Conservation (phyloP, 2,888 invertebrate species). For the Augiades crinisus region DNA sequence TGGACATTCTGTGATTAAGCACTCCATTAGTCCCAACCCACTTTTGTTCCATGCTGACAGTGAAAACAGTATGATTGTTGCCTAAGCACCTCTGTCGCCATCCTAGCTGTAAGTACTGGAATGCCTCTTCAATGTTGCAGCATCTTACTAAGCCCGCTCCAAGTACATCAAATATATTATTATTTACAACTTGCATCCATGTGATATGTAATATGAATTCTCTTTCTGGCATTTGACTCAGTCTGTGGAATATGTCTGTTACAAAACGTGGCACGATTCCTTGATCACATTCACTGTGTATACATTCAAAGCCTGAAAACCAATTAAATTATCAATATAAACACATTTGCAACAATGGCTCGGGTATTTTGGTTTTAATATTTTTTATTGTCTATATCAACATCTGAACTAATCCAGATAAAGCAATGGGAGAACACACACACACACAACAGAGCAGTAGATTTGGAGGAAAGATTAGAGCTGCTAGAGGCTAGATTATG, state of each 20-base stretch:
- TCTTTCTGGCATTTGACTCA: constrained; percentile 83
- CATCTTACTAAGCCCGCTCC: constrained; percentile 79
- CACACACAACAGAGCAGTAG: too few relatives aligned
- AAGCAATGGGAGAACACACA: too few relatives aligned
- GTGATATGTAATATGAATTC: constrained; percentile 85
- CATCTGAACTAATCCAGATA: too few relatives aligned
- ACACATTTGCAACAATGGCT: too few relatives aligned
- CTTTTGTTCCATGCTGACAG: constrained; percentile 87
- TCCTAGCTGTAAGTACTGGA: constrained; percentile 86
- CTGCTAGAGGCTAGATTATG: too few relatives aligned
- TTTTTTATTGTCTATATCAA: too few relatives aligned
- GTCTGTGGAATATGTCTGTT: constrained; percentile 85
- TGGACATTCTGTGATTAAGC: constrained; percentile 86
- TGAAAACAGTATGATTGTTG: constrained; percentile 86
- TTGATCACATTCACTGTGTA: constrained; percentile 85
- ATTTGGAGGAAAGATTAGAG: too few relatives aligned
- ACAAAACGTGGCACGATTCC: constrained; percentile 87
- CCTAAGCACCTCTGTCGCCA: constrained; percentile 80
- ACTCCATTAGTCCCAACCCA: constrained; percentile 85
- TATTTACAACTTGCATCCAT: constrained; percentile 87
- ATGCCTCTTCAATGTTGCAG: constrained; percentile 86
- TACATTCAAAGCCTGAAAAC: constrained; percentile 73
- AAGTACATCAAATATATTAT: constrained; percentile 82
- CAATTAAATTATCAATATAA: too few relatives aligned
- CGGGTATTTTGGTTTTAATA: too few relatives aligned